Percentiles rank a stretch among this genome's conserved stretches.
These are phyloP conservation scores for Drosophila lacicola DNA, from an alignment of 2,888 invertebrate genomes.

Conservation along the genomic window DNA sequence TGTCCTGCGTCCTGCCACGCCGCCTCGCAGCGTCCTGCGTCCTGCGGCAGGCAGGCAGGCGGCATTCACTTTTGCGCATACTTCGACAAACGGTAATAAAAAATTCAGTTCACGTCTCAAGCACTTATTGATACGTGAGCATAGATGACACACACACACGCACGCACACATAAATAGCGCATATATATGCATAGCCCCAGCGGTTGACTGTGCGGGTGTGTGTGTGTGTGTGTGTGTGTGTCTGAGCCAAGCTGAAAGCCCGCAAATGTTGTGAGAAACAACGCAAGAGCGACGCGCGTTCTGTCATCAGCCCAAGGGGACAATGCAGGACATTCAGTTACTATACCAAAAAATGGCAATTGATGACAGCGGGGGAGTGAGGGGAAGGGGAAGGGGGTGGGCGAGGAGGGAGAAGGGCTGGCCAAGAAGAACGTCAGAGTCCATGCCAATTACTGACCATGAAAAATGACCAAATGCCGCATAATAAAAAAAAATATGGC, in stretches of 20 bases:
- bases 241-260: slow-evolving; percentile 46
- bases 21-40: slow-evolving; percentile 1
- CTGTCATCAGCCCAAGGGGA: slow-evolving; percentile 66
- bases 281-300: slow-evolving; percentile 37
- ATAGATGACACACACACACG: slow-evolving; percentile 67
- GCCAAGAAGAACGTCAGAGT: slow-evolving; percentile 29
- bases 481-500: slow-evolving; percentile 46
- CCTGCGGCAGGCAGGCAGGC: slow-evolving; percentile 29
- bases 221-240: slow-evolving; percentile 10
- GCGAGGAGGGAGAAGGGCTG: background rate
- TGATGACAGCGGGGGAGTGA: background rate
- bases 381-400: background rate
- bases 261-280: slow-evolving; percentile 28
- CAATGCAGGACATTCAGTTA: slow-evolving; percentile 43
- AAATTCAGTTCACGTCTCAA: slow-evolving; percentile 78
- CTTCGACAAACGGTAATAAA: slow-evolving; percentile 65
- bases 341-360: background rate
- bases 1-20: background rate
- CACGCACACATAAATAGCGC: slow-evolving; percentile 60
- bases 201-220: slow-evolving; percentile 8
- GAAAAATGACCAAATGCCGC: slow-evolving; percentile 58
- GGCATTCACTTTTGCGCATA: slow-evolving; percentile 72
- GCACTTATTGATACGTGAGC: slow-evolving; percentile 80
- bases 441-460: slow-evolving; percentile 62
- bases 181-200: slow-evolving; percentile 67